Evolutionary conservation across 2,888 invertebrate genomes (phyloP), one percentile per base, ranked within the genome.

Genomic region (Archips crataeganus): DNA sequence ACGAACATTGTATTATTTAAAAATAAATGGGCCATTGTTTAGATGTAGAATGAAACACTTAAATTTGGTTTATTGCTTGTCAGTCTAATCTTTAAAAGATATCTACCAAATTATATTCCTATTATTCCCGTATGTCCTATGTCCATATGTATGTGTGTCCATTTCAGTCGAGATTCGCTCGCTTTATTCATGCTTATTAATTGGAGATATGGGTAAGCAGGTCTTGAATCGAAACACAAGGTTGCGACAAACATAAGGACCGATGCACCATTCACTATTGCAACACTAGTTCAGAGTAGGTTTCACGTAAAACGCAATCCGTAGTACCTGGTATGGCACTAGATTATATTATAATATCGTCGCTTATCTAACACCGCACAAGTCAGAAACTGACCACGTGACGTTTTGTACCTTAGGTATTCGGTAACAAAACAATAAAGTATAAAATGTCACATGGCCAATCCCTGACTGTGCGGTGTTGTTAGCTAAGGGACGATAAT

Each of bases 241-340:
- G 78, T 76, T 78, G 72, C 68, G 70, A 76, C 71, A 11, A 66
- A 75, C 59, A 73, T 75, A 65, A 70, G 54, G 49, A 70, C 74
- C 70, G 74, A 77, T 80, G 75, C 77, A 77, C 78, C 78, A 75
- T 78, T 80, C 80, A 78, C 79, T 79, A 76, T 78, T 80, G 75
- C 79, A 70, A 76, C 75, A 80, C 71, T 68, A 42, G 59, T 65
- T 49, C 66, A 74, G 15, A 54, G 59, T 61, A 45, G 67, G 59
- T 39, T 73, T 63, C 51, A 64, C 69, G 73, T 49, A 64, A 59
- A 69, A 34, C 67, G 63, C 23, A 67, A 23, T 62, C 10, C 15
- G 15, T n/a, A 15, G 61, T 15, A 23, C 34, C 39, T 51, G 2
- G 13, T 34, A 11, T 63, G 45, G 54, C 13, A 70, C 51, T 42